Conservation (phyloP, 2,797 vertebrate genomes). For the Lophius americanus region DNA sequence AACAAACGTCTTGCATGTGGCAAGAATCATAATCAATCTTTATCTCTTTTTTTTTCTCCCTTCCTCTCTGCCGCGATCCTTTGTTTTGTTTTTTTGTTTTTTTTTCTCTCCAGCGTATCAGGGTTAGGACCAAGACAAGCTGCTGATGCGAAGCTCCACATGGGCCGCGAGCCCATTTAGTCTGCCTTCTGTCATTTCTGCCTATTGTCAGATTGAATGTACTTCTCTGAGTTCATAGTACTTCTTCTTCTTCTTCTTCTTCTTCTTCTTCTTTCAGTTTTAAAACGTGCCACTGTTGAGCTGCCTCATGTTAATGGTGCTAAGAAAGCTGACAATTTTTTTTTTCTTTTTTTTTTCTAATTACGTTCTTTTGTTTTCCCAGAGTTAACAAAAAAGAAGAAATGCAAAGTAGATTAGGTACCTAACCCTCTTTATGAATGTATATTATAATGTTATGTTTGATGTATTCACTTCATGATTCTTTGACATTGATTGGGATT, state of each 20-base stretch:
- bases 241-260: constrained; percentile 18
- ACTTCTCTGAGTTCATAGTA: constrained; percentile 86
- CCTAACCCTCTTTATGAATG: constrained; percentile 95
- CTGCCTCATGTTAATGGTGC: constrained; percentile 97
- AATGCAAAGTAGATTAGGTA: constrained; percentile 82
- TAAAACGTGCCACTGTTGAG: constrained; percentile 92
- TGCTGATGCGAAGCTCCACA: constrained; percentile 82
- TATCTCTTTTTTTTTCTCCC: constrained; percentile 65
- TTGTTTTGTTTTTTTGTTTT: constrained; percentile 49
- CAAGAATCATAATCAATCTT: constrained; percentile 74
- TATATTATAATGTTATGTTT: constrained; percentile 97
- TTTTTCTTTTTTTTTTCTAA: constrained; percentile 26
- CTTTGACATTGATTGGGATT: constrained; percentile 94
- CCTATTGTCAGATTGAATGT: constrained; percentile 99
- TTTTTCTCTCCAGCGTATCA: constrained; percentile 80
- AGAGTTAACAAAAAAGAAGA: constrained; percentile 81
- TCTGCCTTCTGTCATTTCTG: constrained; percentile 90
- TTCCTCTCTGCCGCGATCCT: constrained; percentile 72
- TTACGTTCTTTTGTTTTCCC: constrained; percentile 66
- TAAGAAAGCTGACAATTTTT: constrained; percentile 84
- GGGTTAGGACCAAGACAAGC: constrained; percentile 84
- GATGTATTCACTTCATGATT: constrained; percentile 96
- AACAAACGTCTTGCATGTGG: constrained; percentile 69
- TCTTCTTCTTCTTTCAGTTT: constrained; percentile 47
- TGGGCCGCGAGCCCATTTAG: constrained; percentile 81